Percentiles rank a stretch among this genome's conserved stretches.
These are phyloP conservation scores for Sorex maritimensis DNA, from an alignment of 2,797 vertebrate genomes.

Conservation along the genomic window DNA sequence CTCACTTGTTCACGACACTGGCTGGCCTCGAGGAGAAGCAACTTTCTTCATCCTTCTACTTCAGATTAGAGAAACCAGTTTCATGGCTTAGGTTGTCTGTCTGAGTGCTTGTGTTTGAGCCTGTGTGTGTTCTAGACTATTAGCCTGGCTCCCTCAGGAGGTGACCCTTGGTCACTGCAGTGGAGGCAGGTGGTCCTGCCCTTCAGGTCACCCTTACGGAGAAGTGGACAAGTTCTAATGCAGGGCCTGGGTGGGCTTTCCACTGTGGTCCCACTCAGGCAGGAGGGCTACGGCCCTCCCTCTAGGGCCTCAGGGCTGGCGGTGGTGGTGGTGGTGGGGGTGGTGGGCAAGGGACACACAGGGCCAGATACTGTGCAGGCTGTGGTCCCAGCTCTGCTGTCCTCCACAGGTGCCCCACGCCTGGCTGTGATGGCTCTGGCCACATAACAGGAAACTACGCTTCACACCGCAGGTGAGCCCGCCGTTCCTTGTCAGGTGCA, in stretches of 20 bases:
- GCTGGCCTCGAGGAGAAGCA: too few species aligned
- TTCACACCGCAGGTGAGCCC: constrained; percentile 97
- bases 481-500: not conserved
- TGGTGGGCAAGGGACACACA: not conserved
- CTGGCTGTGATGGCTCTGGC: constrained; percentile 98
- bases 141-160: not conserved
- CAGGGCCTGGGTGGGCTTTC: too few species aligned
- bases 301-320: not conserved
- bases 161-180: not conserved
- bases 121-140: not conserved
- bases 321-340: not conserved
- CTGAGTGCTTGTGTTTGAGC: not conserved
- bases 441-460: constrained; percentile 99
- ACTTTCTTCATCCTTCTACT: too few species aligned
- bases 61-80: not conserved
- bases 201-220: not conserved
- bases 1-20: too few species aligned
- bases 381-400: constrained; percentile 77
- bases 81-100: not conserved
- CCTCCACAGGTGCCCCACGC: constrained; percentile 96
- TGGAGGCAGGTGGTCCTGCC: not conserved
- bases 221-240: not conserved
- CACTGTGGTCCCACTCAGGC: too few species aligned
- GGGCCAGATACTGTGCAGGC: not conserved
- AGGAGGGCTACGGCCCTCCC: too few species aligned